Evolutionary conservation across 2,888 invertebrate species (phyloP).

Genomic region (Cantharis rufa): DNA sequence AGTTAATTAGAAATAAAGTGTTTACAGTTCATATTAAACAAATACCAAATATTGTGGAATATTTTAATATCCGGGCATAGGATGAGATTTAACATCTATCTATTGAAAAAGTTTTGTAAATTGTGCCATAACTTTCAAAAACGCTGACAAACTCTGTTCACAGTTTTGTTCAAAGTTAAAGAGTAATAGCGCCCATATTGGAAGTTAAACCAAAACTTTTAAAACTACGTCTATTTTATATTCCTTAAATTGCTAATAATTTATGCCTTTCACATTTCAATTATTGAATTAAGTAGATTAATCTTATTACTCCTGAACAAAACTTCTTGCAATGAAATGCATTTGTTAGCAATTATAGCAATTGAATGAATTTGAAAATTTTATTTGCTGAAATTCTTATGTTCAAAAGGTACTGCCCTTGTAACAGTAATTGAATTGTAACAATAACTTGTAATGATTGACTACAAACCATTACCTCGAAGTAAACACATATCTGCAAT

Average conservation of each 20-base stretch:
- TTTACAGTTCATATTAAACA: background rate
- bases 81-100: background rate
- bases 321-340: background rate
- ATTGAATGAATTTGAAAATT: too few species aligned
- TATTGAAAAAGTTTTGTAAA: background rate
- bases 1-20: background rate
- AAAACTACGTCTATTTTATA: background rate
- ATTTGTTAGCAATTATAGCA: background rate
- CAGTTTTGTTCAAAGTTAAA: background rate
- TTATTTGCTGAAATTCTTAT: too few species aligned
- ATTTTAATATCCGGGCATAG: background rate
- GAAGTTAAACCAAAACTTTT: background rate
- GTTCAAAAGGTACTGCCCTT: too few species aligned
- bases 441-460: too few species aligned
- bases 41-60: background rate
- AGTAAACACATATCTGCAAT: too few species aligned
- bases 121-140: background rate
- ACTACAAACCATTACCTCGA: too few species aligned
- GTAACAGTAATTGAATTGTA: too few species aligned
- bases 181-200: background rate
- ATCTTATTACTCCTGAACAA: background rate
- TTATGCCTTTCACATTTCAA: background rate
- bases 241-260: background rate
- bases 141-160: background rate
- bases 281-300: background rate